Base-by-base conservation (phyloP, 2,888 invertebrate species). In the Cantharis nigra region DNA sequence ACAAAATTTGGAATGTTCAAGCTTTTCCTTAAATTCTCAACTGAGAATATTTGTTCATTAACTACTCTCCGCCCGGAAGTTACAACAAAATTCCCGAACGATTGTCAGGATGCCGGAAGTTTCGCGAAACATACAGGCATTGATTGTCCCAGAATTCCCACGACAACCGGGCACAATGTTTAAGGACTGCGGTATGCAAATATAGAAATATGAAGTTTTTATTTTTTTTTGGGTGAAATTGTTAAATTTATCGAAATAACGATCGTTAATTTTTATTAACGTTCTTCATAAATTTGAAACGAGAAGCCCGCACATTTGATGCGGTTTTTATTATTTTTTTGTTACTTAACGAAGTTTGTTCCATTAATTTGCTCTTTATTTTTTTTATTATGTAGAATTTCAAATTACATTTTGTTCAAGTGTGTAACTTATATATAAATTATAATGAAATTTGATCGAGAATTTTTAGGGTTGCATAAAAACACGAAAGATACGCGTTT, bases 391-490 rank as follows among this genome's bases (percentile, higher is more conserved):
- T 49, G 49, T 49, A 49, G 49, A 49, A 49, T 49, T 49, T 49
- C 49, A 49, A 49, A 49, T 49, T 49, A 49, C 49, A 49, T 49
- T 49, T 49, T 49, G 49, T 49, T 49, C n/a, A 49, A 49, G 49
- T 49, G 49, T 49, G 49, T 49, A 49, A 49, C 49, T 49, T 49
- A 49, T 49, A 49, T 49, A 49, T 49, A 77, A 49, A 75, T 63
- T 20, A 71, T 28, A 69, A 72, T 65, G 69, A 70, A 18, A 62
- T 71, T 62, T 30, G 69, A 70, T 23, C 69, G 28, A 63, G 72
- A 78, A 72, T 78, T 78, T 63, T 70, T 49, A 49, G n/a, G 74
- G 75, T 62, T 75, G 69, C 70, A 70, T 75, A 75, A 72, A 74
- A 78, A 78, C 72, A 70, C 49, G 70, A n/a, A 64, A 67, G 63